phyloP scores from a whole-genome alignment of 37 sponge, comb jelly and placozoan genomes.

The Bolinopsis microptera region DNA sequence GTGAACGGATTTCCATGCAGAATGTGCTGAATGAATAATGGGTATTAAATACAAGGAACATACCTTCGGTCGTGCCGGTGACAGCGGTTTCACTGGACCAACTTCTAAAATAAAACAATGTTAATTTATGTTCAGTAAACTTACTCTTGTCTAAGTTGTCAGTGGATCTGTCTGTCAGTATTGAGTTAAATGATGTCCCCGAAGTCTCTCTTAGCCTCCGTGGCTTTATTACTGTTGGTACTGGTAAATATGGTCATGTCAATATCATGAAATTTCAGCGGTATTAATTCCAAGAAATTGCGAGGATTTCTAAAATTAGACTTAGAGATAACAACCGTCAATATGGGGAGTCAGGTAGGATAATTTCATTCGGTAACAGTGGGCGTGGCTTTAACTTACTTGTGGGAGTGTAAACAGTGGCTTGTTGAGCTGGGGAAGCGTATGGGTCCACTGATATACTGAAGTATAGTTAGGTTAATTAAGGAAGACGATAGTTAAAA shows the following conservation, averaged over 20 bases:
- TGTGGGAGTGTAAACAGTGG: constrained; percentile 31
- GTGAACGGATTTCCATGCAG: no score
- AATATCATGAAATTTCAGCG: no score
- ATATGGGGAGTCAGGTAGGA: no score
- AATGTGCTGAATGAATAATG: no score
- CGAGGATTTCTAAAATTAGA: no score
- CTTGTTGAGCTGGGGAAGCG: constrained; percentile 39
- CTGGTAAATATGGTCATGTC: no score
- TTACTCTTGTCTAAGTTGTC: neutral
- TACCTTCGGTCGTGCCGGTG: constrained; percentile 20
- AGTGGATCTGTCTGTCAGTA: neutral
- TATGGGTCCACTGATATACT: constrained; percentile 58
- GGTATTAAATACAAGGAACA: no score
- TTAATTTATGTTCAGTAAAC: neutral
- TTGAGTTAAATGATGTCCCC: neutral
- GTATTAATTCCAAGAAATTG: no score
- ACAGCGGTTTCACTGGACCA: neutral
- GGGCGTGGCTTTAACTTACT: constrained; percentile 21
- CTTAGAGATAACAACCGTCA: no score
- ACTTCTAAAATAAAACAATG: neutral
- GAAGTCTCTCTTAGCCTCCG: neutral
- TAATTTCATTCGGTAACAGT: no score
- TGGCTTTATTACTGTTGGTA: neutral
- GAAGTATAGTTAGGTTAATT: constrained; percentile 7
- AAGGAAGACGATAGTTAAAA: no score